Conservation (phyloP, 2,888 invertebrate genomes). For the Hirtodrosophila confusa region DNA sequence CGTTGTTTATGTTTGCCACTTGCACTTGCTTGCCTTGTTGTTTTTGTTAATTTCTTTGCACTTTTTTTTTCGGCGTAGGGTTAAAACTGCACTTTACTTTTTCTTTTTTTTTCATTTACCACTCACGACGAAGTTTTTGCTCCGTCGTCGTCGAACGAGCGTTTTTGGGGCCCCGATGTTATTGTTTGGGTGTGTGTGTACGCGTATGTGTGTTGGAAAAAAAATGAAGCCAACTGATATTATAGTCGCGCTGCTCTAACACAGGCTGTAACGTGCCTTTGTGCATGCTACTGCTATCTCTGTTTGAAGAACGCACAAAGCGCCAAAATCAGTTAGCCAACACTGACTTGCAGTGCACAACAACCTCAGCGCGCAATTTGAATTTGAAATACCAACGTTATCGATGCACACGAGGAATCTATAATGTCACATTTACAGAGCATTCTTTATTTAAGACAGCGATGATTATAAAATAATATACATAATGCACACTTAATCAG, state of each 20-base stretch:
- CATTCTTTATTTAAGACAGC: no score
- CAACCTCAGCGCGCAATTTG: slow-evolving; percentile 36
- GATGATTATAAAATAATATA: neutral
- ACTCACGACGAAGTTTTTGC: slow-evolving; percentile 74
- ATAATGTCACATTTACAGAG: no score
- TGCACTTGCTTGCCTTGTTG: slow-evolving; percentile 58
- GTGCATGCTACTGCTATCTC: slow-evolving; percentile 18
- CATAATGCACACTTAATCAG: neutral
- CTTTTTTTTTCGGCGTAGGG: slow-evolving; percentile 62
- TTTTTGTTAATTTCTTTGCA: slow-evolving; percentile 70
- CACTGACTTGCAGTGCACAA: slow-evolving; percentile 40
- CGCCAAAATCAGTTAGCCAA: slow-evolving; percentile 15
- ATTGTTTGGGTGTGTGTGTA: slow-evolving; percentile 68
- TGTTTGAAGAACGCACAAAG: slow-evolving; percentile 39
- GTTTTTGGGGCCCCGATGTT: slow-evolving; percentile 73
- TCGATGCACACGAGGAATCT: neutral
- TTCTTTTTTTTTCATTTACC: slow-evolving; percentile 54
- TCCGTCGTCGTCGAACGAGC: slow-evolving; percentile 63
- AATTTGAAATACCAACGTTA: slow-evolving; percentile 13
- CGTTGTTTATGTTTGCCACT: slow-evolving; percentile 76
- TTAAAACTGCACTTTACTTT: slow-evolving; percentile 65
- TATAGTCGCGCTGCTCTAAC: slow-evolving; percentile 46
- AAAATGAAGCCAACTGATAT: slow-evolving; percentile 15
- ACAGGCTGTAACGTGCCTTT: neutral
- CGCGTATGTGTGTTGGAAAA: slow-evolving; percentile 45